Conservation (phyloP, 2,888 invertebrate genomes). For the Oscheius sp. region DNA sequence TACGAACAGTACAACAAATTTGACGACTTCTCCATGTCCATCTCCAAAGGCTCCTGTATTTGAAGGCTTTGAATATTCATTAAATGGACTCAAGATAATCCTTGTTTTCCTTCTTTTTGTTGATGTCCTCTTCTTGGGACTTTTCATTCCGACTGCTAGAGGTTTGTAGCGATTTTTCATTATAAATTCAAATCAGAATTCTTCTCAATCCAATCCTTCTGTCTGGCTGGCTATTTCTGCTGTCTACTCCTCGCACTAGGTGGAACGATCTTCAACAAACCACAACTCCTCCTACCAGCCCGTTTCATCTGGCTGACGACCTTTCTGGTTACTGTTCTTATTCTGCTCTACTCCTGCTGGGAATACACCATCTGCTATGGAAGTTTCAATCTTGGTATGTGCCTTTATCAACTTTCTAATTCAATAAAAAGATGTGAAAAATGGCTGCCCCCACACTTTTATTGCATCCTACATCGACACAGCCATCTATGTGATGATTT, state of each 20-base stretch:
- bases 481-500: constrained; percentile 13
- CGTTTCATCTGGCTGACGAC: constrained; percentile 9
- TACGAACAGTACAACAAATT: constrained; percentile 29
- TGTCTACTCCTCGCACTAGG: background rate
- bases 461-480: background rate
- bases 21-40: background rate
- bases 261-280: background rate
- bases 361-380: constrained; percentile 9
- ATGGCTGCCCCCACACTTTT: constrained; percentile 8
- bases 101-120: background rate
- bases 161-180: background rate
- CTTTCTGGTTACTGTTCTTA: background rate
- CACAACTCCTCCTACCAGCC: background rate
- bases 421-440: background rate
- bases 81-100: constrained; percentile 15
- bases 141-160: background rate
- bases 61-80: constrained; percentile 12
- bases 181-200: background rate
- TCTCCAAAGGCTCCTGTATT: background rate
- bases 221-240: constrained; percentile 8
- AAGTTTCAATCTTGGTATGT: constrained; percentile 8
- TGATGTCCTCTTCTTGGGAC: constrained; percentile 11
- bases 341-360: constrained; percentile 3
- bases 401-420: background rate
- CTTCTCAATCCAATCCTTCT: background rate